Evolutionary conservation across 2,113 vertebrate species (phyloP).

Genomic region (Hydrolagus affinis): DNA sequence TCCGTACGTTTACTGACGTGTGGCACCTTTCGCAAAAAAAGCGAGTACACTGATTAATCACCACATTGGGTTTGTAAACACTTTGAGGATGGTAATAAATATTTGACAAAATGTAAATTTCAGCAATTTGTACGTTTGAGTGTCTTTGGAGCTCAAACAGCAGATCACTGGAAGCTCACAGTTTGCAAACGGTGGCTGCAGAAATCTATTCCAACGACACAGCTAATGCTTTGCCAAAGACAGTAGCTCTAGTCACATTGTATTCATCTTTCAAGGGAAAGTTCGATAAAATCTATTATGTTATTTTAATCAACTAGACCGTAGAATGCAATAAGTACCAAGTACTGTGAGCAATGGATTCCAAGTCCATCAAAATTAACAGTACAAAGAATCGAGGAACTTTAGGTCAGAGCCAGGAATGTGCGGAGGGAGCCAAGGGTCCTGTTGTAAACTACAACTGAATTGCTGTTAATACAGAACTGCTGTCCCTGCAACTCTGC

Average conservation of each 20-base stretch:
- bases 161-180: constrained; percentile 40
- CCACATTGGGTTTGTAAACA: no score
- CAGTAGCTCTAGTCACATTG: background rate
- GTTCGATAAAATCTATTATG: constrained; percentile 2
- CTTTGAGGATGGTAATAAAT: constrained; percentile 50
- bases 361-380: background rate
- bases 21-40: constrained; percentile 46
- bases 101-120: constrained; percentile 54
- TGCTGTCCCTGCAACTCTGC: background rate
- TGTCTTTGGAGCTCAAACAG: constrained; percentile 40
- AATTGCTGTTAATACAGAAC: background rate
- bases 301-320: constrained; percentile 12
- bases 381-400: background rate
- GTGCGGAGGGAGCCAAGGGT: background rate
- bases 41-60: constrained; percentile 49
- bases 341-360: background rate
- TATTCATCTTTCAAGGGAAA: background rate
- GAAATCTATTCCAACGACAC: constrained; percentile 16
- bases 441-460: background rate
- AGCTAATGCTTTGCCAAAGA: background rate
- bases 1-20: constrained; percentile 56
- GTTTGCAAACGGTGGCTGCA: constrained; percentile 28
- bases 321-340: background rate
- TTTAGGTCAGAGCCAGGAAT: background rate
- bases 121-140: constrained; percentile 48